These are phyloP conservation scores for Oenanthe oenanthe DNA, from an alignment of 2,113 vertebrate species.

Conservation along the genomic window DNA sequence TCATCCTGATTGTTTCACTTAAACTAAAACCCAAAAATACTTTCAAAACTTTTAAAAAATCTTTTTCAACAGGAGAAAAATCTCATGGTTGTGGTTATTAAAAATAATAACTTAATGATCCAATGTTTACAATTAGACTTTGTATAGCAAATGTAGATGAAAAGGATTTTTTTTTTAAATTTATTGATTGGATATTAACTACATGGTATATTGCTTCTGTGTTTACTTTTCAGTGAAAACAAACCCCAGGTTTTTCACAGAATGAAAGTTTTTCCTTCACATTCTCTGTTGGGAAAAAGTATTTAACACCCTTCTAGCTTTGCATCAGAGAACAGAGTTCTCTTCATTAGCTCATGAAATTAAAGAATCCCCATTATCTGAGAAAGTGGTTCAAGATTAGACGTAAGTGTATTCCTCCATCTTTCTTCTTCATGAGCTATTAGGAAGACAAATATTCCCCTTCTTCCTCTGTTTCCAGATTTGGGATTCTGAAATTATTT, in stretches of 20 bases:
- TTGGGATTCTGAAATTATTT: background rate
- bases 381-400: background rate
- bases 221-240: background rate
- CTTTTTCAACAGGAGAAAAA: background rate
- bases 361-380: background rate
- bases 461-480: background rate
- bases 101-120: background rate
- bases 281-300: background rate
- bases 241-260: background rate
- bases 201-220: background rate
- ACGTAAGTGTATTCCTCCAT: background rate
- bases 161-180: background rate
- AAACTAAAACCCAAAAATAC: background rate
- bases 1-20: background rate
- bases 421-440: background rate
- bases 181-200: background rate
- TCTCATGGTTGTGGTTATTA: background rate
- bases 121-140: background rate
- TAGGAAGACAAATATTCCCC: background rate
- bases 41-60: background rate
- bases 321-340: background rate
- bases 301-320: background rate
- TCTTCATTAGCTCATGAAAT: background rate
- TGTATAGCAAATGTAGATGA: background rate
- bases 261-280: background rate